A percentile compares a stretch with the other conserved stretches of the same genome.
Evolutionary conservation across 2,888 invertebrate genomes (phyloP).

Genomic region (Agonum fuliginosum): DNA sequence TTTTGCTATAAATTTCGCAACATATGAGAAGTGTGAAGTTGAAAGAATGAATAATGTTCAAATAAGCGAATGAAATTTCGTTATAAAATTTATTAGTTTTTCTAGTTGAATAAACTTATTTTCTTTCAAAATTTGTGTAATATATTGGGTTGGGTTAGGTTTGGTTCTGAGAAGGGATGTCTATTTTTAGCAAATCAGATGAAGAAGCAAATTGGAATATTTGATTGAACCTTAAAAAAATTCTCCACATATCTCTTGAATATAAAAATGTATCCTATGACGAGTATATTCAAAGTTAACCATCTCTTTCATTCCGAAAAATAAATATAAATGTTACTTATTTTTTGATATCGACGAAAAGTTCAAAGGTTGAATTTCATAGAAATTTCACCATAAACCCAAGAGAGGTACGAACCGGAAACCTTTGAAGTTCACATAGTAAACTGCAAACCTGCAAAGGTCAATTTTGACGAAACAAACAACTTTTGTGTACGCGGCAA

Average conservation of each 20-base stretch:
- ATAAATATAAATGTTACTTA: not conserved
- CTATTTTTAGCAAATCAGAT: constrained; percentile 34
- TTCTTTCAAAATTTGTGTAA: not conserved
- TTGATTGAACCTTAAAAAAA: not conserved
- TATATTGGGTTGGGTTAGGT: constrained; percentile 35
- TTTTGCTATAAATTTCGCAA: not conserved
- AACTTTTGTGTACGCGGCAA: not conserved
- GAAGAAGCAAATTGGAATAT: not conserved
- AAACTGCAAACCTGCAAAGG: not conserved
- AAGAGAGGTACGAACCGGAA: not conserved
- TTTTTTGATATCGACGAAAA: not conserved
- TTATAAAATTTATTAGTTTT: constrained; percentile 22
- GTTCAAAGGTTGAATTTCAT: not conserved
- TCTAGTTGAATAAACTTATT: not conserved
- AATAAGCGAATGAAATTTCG: not conserved
- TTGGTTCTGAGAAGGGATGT: constrained; percentile 9
- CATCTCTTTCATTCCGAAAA: too few relatives aligned
- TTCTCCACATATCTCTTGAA: not conserved
- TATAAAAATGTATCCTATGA: too few relatives aligned
- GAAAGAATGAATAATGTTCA: constrained; percentile 1
- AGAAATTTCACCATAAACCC: not conserved
- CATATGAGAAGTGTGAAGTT: too few relatives aligned
- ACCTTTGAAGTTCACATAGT: constrained; percentile 15
- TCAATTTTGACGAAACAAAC: not conserved
- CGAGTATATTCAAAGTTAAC: too few relatives aligned